Percentiles rank a stretch among this genome's conserved stretches.
These are phyloP conservation scores for Indicator indicator DNA, from an alignment of 2,113 vertebrate genomes.

Conservation along the genomic window DNA sequence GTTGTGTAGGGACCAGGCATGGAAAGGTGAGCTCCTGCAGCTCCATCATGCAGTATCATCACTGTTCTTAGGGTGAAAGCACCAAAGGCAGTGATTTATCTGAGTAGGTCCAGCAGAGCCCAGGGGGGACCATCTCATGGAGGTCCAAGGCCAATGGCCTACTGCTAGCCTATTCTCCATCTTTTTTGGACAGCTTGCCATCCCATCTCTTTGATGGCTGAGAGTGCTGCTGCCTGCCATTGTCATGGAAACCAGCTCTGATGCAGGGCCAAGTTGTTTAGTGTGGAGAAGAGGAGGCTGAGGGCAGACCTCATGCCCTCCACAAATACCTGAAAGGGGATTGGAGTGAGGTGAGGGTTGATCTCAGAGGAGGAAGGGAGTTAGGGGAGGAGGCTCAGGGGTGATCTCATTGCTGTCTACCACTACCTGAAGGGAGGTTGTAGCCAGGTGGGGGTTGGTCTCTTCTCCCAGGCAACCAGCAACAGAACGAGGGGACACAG, in stretches of 20 bases:
- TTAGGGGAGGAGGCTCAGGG: too few relatives aligned
- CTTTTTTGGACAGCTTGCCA: not conserved
- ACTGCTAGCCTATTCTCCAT: not conserved
- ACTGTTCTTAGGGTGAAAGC: accelerated
- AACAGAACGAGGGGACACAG: too few relatives aligned
- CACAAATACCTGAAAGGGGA: not conserved
- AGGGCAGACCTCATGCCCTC: too few relatives aligned
- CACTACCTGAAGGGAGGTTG: too few relatives aligned
- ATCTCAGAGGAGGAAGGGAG: too few relatives aligned
- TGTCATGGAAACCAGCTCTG: not conserved
- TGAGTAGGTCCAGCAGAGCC: not conserved
- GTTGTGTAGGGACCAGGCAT: not conserved
- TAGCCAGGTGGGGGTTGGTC: too few relatives aligned
- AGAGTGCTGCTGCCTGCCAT: not conserved
- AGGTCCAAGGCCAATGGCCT: not conserved
- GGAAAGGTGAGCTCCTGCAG: not conserved
- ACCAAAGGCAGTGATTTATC: not conserved
- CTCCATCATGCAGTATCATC: accelerated
- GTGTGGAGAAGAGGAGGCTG: too few relatives aligned
- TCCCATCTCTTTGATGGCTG: not conserved
- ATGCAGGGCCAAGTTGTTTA: too few relatives aligned
- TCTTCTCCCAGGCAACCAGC: too few relatives aligned
- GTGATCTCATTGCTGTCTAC: too few relatives aligned
- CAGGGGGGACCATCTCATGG: accelerated
- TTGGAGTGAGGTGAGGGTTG: too few relatives aligned